Evolutionary conservation across 1,140 invertebrate species (phyloP).

Genomic region (Diachasmimorpha longicaudata): DNA sequence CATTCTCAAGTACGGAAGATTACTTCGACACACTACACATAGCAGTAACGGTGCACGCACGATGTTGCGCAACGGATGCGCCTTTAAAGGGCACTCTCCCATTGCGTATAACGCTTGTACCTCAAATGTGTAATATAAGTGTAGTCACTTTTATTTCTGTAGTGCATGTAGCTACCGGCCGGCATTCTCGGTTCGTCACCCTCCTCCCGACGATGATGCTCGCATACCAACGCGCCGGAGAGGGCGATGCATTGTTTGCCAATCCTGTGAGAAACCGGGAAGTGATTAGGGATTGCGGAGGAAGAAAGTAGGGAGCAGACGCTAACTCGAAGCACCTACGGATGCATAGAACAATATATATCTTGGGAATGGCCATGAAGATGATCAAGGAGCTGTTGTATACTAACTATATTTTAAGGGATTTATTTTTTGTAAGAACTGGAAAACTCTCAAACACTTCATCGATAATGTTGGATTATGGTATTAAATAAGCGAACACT

Average conservation of each 20-base stretch:
- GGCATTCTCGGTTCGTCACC: constrained; percentile 15
- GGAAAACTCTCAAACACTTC: too few species aligned
- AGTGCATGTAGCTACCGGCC: not conserved
- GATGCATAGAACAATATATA: not conserved
- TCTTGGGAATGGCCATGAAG: not conserved
- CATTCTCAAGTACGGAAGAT: constrained; percentile 6
- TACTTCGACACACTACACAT: not conserved
- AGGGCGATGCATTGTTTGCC: constrained; percentile 40
- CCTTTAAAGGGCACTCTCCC: not conserved
- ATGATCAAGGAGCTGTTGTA: not conserved
- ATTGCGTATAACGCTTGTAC: not conserved
- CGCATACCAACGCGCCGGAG: not conserved
- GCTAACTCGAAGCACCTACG: not conserved
- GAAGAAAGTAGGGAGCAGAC: not conserved
- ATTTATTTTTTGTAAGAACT: too few species aligned
- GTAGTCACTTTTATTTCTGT: not conserved
- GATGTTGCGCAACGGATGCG: constrained; percentile 24
- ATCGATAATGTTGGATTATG: too few species aligned
- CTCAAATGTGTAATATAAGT: constrained; percentile 1
- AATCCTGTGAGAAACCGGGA: constrained; percentile 45
- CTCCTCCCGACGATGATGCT: not conserved
- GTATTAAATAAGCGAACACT: too few species aligned
- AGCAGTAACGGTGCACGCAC: constrained; percentile 24
- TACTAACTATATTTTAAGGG: too few species aligned
- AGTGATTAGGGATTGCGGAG: constrained; percentile 25